Percentiles rank a stretch among this genome's conserved stretches.
phyloP scores from a whole-genome alignment of 2,797 vertebrate species.

The Zalophus californianus region DNA sequence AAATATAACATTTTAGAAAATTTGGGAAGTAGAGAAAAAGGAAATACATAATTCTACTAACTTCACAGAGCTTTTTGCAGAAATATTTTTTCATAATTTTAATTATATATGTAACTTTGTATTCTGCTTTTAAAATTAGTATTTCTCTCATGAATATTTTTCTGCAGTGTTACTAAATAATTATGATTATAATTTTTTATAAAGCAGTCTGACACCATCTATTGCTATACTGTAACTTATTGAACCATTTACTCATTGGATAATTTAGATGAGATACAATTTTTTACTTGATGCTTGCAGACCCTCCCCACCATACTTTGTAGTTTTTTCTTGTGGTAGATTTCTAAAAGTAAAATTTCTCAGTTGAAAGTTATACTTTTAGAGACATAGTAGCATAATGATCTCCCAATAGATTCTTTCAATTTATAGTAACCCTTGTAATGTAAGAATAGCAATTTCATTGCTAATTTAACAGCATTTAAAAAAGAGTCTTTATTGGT shows the following conservation, averaged over 20 bases:
- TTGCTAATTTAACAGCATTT: not conserved
- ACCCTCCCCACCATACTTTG: not conserved
- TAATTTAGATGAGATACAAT: conserved; percentile 1
- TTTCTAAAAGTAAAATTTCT: conserved; percentile 45
- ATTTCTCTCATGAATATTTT: conserved; percentile 22
- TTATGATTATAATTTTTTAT: conserved; percentile 47
- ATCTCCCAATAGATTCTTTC: not conserved
- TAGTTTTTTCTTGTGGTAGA: conserved; percentile 16
- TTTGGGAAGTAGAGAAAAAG: conserved; percentile 50
- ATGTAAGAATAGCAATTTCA: not conserved
- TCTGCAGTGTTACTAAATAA: not conserved
- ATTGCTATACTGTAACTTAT: not conserved
- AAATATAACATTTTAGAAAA: conserved; percentile 46
- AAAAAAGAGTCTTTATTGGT: not conserved
- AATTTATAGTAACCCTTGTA: not conserved
- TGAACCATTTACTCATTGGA: conserved; percentile 12
- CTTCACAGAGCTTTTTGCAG: conserved; percentile 22
- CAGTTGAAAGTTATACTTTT: not conserved
- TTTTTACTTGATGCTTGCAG: not conserved
- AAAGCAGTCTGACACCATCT: not conserved
- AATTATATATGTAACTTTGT: conserved; percentile 27
- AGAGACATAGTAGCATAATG: not conserved
- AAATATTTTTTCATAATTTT: not conserved
- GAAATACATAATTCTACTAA: not conserved
- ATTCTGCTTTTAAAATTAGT: conserved; percentile 40